A percentile compares a stretch with the other conserved stretches of the same genome.
Conservation (phyloP, 2,888 invertebrate genomes). For the Noctua janthe region DNA sequence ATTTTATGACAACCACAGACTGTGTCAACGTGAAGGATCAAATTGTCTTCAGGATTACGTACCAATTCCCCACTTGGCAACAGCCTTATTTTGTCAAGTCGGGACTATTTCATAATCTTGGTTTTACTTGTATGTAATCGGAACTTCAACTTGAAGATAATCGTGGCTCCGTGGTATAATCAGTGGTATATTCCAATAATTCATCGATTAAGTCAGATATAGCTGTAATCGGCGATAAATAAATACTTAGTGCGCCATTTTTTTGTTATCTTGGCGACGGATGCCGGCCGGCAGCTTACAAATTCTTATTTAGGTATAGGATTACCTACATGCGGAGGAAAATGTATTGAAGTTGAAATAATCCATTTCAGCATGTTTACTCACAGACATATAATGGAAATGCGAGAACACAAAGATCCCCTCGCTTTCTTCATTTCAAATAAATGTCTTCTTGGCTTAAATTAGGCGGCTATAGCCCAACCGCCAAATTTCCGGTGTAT, state of each 20-base stretch:
- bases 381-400: neutral
- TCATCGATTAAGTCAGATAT: conserved; percentile 39
- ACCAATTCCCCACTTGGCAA: conserved; percentile 2
- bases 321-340: conserved; percentile 4
- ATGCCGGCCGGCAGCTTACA: conserved; percentile 50
- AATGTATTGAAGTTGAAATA: neutral
- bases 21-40: neutral
- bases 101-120: conserved; percentile 18
- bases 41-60: neutral
- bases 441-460: neutral
- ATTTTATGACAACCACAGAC: neutral
- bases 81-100: conserved; percentile 7
- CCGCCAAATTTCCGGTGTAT: neutral
- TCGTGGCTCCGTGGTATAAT: conserved; percentile 21
- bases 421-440: neutral
- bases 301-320: conserved; percentile 8
- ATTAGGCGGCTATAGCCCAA: neutral
- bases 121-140: conserved; percentile 22
- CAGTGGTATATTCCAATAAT: conserved; percentile 44
- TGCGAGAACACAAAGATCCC: neutral
- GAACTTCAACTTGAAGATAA: conserved; percentile 41
- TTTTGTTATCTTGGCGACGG: conserved; percentile 38
- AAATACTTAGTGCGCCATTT: conserved; percentile 48
- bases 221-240: conserved; percentile 33
- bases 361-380: neutral